phyloP scores from a whole-genome alignment of 2,113 vertebrate genomes.

The Odocoileus hemionus region DNA sequence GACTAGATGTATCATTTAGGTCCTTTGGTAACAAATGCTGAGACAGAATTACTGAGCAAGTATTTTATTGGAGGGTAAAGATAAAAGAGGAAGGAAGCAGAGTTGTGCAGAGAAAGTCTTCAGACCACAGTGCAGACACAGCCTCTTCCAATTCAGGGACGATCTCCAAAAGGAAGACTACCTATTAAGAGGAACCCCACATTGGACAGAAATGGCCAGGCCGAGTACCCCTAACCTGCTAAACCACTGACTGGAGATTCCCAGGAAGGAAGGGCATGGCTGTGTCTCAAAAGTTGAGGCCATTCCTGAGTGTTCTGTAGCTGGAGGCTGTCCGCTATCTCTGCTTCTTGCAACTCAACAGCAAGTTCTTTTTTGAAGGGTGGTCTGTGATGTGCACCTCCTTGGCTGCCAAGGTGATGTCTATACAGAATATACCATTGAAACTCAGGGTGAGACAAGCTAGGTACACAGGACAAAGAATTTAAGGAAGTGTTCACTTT shows the following conservation, averaged over 20 bases:
- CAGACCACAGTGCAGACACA: neutral
- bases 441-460: neutral
- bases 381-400: neutral
- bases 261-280: neutral
- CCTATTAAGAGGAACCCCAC: neutral
- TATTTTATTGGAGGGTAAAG: neutral
- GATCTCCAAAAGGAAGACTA: neutral
- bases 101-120: neutral
- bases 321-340: neutral
- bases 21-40: neutral
- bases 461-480: neutral
- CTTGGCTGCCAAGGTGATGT: neutral
- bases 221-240: neutral
- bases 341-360: neutral
- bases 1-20: neutral
- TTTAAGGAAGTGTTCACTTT: neutral
- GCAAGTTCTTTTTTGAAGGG: neutral
- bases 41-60: neutral
- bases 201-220: neutral
- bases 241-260: neutral
- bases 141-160: neutral
- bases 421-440: neutral
- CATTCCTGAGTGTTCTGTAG: neutral
- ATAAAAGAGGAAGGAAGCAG: neutral
- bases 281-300: neutral